A percentile compares a stretch with the other conserved stretches of the same genome.
Evolutionary conservation across 2,113 vertebrate species (phyloP).

Genomic region (Muntiacus muntjak): DNA sequence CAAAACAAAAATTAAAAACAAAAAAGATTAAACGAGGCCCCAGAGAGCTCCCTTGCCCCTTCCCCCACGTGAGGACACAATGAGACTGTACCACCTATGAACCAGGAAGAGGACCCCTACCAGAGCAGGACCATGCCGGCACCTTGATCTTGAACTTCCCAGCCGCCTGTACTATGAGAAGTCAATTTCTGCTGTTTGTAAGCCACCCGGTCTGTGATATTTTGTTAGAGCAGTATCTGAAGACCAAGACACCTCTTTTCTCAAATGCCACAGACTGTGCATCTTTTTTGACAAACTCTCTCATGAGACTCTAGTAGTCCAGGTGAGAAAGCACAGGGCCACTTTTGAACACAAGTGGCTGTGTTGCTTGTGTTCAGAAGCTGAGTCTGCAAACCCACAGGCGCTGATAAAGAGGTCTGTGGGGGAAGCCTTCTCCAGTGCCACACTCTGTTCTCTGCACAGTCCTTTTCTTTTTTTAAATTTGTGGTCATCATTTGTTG

Average conservation of each 20-base stretch:
- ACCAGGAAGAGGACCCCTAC: neutral
- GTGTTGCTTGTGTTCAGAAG: neutral
- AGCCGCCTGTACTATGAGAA: neutral
- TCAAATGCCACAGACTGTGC: neutral
- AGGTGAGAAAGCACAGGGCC: neutral
- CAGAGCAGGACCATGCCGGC: neutral
- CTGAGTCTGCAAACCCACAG: neutral
- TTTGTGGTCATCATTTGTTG: neutral
- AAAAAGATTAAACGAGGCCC: neutral
- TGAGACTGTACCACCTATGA: neutral
- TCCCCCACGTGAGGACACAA: neutral
- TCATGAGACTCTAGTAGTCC: neutral
- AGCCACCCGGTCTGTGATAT: neutral
- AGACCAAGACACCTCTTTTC: neutral
- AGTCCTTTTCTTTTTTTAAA: neutral
- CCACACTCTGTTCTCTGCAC: neutral
- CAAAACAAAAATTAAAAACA: neutral
- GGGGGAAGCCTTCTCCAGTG: neutral
- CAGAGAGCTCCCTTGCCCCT: neutral
- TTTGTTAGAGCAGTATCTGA: neutral
- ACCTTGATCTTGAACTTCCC: neutral
- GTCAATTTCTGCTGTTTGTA: neutral
- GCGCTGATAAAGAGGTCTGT: neutral
- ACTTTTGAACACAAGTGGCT: neutral
- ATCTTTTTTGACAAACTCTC: neutral